Evolutionary conservation across 2,888 invertebrate species (phyloP).

Genomic region (Phyllotreta cruciferae): DNA sequence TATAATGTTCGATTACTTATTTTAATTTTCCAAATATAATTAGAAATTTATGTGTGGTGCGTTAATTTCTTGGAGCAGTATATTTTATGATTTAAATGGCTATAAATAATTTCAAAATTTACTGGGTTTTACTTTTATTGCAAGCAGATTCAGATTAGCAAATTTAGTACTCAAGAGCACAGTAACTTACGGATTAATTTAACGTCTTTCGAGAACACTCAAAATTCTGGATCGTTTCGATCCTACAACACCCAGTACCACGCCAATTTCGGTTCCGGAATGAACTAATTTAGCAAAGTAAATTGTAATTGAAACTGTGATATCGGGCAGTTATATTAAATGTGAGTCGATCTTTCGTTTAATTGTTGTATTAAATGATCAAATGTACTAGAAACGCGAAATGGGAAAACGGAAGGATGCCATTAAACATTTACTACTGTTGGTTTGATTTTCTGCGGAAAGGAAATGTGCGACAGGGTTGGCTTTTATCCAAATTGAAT

Average conservation of each 20-base stretch:
- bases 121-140: no score
- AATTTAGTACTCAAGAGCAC: no score
- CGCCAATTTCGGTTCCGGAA: constrained; percentile 40
- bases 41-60: no score
- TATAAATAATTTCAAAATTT: no score
- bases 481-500: constrained; percentile 1
- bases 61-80: no score
- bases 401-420: constrained; percentile 44
- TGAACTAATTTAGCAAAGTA: constrained; percentile 42
- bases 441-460: constrained; percentile 39
- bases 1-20: no score
- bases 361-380: constrained; percentile 48
- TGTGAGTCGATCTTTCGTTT: constrained; percentile 45
- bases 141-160: no score
- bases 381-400: constrained; percentile 47
- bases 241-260: constrained; percentile 30
- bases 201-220: background rate
- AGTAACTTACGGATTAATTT: constrained; percentile 6
- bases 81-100: no score
- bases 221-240: constrained; percentile 8
- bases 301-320: constrained; percentile 41
- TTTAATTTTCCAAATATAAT: no score
- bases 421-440: constrained; percentile 49
- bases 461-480: constrained; percentile 24
- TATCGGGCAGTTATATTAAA: constrained; percentile 40